These are phyloP conservation scores for Carcina quercana DNA, from an alignment of 2,888 invertebrate genomes.

Conservation along the genomic window DNA sequence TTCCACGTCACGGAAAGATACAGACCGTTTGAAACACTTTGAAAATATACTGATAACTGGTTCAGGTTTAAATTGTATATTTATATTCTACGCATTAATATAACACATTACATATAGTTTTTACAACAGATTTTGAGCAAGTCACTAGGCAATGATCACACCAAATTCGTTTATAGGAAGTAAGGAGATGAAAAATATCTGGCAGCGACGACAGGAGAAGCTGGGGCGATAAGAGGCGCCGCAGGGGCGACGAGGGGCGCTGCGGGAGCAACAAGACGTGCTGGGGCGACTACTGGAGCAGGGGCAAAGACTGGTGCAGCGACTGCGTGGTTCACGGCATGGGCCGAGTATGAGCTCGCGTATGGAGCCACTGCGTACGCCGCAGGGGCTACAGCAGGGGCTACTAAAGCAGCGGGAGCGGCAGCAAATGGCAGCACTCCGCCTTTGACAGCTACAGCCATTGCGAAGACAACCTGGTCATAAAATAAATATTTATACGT, in stretches of 20 bases:
- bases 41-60: not conserved
- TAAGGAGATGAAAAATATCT: conserved; percentile 52
- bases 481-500: no score
- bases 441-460: conserved; percentile 52
- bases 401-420: conserved; percentile 70
- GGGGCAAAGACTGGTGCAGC: conserved; percentile 76
- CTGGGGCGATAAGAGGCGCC: conserved; percentile 13
- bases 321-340: conserved; percentile 83
- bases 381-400: conserved; percentile 73
- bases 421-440: conserved; percentile 45
- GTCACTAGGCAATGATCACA: conserved; percentile 65
- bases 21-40: no score
- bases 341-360: conserved; percentile 84
- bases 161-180: conserved; percentile 59
- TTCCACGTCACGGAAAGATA: conserved; percentile 18
- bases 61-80: not conserved
- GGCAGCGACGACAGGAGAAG: conserved; percentile 18
- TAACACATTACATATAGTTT: conserved; percentile 16
- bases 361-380: conserved; percentile 81
- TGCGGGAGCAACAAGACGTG: conserved; percentile 23
- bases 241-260: conserved; percentile 16
- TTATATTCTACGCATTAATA: conserved; percentile 4
- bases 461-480: conserved; percentile 53
- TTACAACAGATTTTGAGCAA: conserved; percentile 46
- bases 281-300: conserved; percentile 29